Base-by-base conservation (phyloP, 1,140 invertebrate genomes). In the Euura lappo region DNA sequence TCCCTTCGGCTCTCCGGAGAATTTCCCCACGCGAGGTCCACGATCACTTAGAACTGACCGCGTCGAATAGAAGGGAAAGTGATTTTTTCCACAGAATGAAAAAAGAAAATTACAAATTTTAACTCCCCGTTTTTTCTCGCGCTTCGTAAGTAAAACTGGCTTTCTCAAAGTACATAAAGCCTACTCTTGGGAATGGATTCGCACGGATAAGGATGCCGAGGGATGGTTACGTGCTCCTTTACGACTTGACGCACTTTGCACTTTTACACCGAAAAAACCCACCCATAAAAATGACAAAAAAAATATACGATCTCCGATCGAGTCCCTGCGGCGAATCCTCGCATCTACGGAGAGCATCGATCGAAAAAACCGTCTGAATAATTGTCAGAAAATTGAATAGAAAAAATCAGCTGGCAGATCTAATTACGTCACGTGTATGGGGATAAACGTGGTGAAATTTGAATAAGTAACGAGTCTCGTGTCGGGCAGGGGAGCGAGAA, bases 211-310 rank as follows among this genome's bases (percentile, higher is more conserved):
- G 13, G 51, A 60, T 60, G 5, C 51, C 51, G 51, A 60, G 51
- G 51, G 28, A 28, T 60, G 51, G 51, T 11, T 60, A 8, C 8
- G 51, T 60, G 51, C 51, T 60, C 51, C 51, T 60, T 60, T 60
- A 60, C 51, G 51, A 60, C 51, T 60, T 5, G 51, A 60, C 51
- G 51, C 51, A 60, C 51, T 60, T 60, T 60, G 51, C 51, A 60
- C 8, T 60, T 60, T 60, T 60, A 60, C 51, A 60, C 51, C 51
- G 8, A n/a, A n/a, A 60, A 60, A 60, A 60, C 28, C 28, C 28
- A 28, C 28, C 28, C 28, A 28, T 28, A 28, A 28, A 28, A 28
- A 28, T 0, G 28, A 28, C 28, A 28, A 28, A 28, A 28, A 28
- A 28, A 28, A 28, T 28, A 28, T 28, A 28, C 51, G 51, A 60